Base-by-base conservation (phyloP, 2,888 invertebrate species). In the Brassicogethes aeneus region DNA sequence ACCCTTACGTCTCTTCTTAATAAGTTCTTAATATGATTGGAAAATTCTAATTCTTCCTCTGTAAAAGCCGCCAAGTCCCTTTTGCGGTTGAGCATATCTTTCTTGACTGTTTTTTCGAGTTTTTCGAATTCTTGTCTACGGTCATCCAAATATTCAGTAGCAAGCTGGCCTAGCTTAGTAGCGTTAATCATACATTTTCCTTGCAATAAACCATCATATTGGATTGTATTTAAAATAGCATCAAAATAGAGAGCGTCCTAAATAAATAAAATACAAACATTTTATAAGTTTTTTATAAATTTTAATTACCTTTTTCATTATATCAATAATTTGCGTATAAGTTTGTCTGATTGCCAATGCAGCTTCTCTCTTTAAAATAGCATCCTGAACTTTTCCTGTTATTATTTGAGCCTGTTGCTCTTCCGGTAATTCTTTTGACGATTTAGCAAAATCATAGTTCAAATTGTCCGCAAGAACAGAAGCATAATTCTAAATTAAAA, bases 221-320 rank as follows among this genome's bases (percentile, higher is more conserved):
- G 72, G 35, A 82, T 60, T 1, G 75, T 73, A 29, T 72, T 71
- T 39, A 82, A 58, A 2, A 82, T 75, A 0, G 75, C 75, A 35
- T 80, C 78, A 51, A 77, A 81, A 54, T 79, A 79, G 3, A 77
- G 69, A 0, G 78, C 71, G 55, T 83, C 82, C 81, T 80, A 53
- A 37, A 37, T n/a, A 34, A 5, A 40, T 23, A 23, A 10, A 10
- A 23, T 7, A 23, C 10, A 23, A 23, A 23, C n/a, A n/a, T n/a
- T n/a, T n/a, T n/a, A n/a, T n/a, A n/a, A 23, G 7, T 23, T 23
- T 5, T 23, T 39, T 15, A 32, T 23, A 23, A 7, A 10, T 10
- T 23, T 35, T 38, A n/a, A 10, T 15, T 62, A 77, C 79, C 71
- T 79, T 78, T 61, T 76, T 76, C 40, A 82, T 66, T 43, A 80